Base-by-base conservation (phyloP, 2,888 invertebrate genomes). In the Leptogaster cylindrica region DNA sequence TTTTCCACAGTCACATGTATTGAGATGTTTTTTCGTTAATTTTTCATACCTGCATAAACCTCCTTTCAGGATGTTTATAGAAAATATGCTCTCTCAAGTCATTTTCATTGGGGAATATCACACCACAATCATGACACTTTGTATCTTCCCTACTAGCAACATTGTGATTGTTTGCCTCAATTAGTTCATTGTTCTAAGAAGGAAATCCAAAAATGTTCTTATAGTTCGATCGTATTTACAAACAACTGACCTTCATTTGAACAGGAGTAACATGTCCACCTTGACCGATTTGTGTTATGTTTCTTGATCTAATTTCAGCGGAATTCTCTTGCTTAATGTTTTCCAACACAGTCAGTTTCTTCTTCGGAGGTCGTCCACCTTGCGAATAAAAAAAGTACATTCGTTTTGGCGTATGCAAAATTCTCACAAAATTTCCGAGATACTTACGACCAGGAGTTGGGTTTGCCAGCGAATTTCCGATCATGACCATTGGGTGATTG, bases 1-100 rank as follows among this genome's bases (percentile, higher is more conserved):
- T n/a, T n/a, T n/a, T n/a, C n/a, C n/a, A n/a, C n/a, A n/a, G n/a
- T n/a, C n/a, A n/a, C n/a, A n/a, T n/a, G n/a, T n/a, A n/a, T n/a
- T n/a, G n/a, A n/a, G n/a, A n/a, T n/a, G n/a, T n/a, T n/a, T n/a
- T n/a, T 18, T 8, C 5, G n/a, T 4, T n/a, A n/a, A n/a, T n/a
- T n/a, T n/a, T n/a, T n/a, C n/a, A 68, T 72, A 72, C 73, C 72
- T 73, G 73, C 73, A 73, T 73, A 64, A 73, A 72, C 71, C 73
- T 72, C 66, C 73, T 55, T 58, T 73, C 72, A 55, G 73, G 73
- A 68, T 73, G 73, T 61, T 73, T 73, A 70, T 72, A 73, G 68
- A 73, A 73, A 63, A 72, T 73, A 68, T 73, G 73, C 46, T 73
- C 73, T 66, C 70, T 70, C 64, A 73, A 71, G 70, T 71, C 71